Evolutionary conservation across 2,888 invertebrate genomes (phyloP).

Genomic region (Argyresthia goedartella): DNA sequence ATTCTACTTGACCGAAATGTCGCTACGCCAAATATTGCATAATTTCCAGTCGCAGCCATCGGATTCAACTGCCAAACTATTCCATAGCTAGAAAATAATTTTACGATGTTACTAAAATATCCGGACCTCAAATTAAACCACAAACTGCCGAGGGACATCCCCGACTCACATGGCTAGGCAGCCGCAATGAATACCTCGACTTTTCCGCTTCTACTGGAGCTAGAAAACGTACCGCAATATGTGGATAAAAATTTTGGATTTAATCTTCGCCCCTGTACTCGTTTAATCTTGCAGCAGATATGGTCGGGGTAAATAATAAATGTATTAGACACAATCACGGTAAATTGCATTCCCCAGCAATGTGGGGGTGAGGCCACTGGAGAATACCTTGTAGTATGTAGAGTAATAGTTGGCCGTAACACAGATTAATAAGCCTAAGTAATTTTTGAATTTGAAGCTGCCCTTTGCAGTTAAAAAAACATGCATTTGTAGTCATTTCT

Average conservation of each 20-base stretch:
- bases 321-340: conserved; percentile 52
- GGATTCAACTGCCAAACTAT: no score
- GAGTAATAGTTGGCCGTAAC: no score
- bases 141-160: not conserved
- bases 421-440: not conserved
- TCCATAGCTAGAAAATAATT: no score
- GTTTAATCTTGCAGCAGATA: conserved; percentile 65
- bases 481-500: no score
- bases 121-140: not conserved
- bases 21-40: no score
- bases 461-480: no score
- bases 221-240: conserved; percentile 54
- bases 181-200: not conserved
- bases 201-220: conserved; percentile 36
- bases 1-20: no score
- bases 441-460: not conserved
- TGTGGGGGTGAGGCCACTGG: conserved; percentile 22
- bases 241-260: conserved; percentile 63
- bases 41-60: no score
- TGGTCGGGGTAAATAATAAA: conserved; percentile 61
- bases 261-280: conserved; percentile 61
- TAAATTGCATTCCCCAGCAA: conserved; percentile 45
- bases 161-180: not conserved
- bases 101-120: not conserved
- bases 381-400: conserved; percentile 3